Conservation (phyloP, 2,888 invertebrate species). For the Gibbula magus region DNA sequence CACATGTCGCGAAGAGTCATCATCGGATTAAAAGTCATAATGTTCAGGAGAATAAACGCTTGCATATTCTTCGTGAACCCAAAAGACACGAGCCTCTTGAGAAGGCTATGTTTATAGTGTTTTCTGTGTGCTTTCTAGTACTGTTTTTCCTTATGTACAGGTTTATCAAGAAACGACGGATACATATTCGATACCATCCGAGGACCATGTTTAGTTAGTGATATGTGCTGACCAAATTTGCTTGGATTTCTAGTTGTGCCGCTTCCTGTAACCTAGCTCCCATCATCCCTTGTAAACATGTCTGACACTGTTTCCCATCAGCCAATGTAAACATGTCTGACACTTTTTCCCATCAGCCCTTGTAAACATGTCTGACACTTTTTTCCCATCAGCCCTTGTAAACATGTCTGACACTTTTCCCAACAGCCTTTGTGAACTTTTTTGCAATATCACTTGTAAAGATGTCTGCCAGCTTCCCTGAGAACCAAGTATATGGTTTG, state of each 20-base stretch:
- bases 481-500: background rate
- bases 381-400: no score
- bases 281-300: no score
- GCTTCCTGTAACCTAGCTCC: no score
- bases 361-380: background rate
- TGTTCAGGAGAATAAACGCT: constrained; percentile 20
- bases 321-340: no score
- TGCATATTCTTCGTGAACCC: background rate
- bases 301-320: no score
- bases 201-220: constrained; percentile 40
- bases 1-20: constrained; percentile 15
- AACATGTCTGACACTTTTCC: background rate
- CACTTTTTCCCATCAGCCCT: background rate
- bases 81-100: constrained; percentile 33
- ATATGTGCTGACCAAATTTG: background rate
- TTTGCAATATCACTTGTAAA: background rate
- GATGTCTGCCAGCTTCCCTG: background rate
- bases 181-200: constrained; percentile 56
- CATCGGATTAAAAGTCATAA: constrained; percentile 30
- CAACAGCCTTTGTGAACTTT: background rate
- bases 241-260: background rate
- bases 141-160: constrained; percentile 60
- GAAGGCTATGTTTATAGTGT: constrained; percentile 46
- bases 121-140: constrained; percentile 50
- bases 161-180: constrained; percentile 60